Conservation (phyloP, 2,888 invertebrate genomes). For the Glyphotaelius pellucidus region DNA sequence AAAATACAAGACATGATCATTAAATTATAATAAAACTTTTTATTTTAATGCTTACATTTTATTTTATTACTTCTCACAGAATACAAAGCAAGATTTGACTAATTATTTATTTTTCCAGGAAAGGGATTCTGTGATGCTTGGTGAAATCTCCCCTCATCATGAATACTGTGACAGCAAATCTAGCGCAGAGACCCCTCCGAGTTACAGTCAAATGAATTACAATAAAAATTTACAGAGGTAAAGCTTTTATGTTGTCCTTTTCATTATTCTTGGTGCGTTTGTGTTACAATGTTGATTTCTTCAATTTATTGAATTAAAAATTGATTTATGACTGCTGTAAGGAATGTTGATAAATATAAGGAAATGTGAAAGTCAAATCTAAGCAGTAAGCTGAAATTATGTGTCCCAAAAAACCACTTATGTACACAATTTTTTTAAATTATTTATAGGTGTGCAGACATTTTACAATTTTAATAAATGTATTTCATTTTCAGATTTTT, state of each 20-base stretch:
- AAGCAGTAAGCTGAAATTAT: no score
- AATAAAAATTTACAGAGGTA: slow-evolving; percentile 87
- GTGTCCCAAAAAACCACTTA: no score
- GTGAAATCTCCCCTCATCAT: slow-evolving; percentile 90
- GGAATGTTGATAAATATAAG: no score
- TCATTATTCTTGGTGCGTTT: neutral
- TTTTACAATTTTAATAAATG: neutral
- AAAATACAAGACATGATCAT: no score
- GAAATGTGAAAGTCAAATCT: no score
- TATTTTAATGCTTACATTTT: no score
- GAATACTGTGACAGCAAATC: slow-evolving; percentile 88
- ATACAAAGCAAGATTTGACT: no score
- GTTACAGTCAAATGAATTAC: slow-evolving; percentile 91
- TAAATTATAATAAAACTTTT: no score
- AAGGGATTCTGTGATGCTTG: slow-evolving; percentile 88
- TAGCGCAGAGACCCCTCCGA: slow-evolving; percentile 87
- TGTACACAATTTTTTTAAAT: neutral
- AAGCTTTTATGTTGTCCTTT: neutral
- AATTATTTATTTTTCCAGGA: slow-evolving; percentile 74
- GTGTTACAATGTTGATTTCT: neutral
- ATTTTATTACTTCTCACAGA: no score
- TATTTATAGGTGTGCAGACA: neutral
- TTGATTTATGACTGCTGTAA: no score
- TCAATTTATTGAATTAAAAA: neutral
- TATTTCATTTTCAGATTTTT: slow-evolving; percentile 75